Evolutionary conservation across 1,140 invertebrate genomes (phyloP), one percentile per base, ranked within the genome.

Genomic region (Telenomus remus): DNA sequence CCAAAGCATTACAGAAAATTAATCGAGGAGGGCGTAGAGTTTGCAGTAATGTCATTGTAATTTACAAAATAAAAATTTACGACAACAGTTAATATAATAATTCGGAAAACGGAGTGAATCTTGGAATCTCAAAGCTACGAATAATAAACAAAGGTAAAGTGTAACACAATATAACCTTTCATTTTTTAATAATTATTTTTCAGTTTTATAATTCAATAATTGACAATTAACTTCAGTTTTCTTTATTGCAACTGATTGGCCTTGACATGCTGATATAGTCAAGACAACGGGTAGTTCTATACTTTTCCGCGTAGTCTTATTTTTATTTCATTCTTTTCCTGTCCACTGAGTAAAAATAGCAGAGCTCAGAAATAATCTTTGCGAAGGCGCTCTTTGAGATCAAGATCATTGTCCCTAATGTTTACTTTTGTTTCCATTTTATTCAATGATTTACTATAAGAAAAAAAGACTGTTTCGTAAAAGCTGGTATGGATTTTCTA

Each of bases 371-470:
- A 75, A 68, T 69, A 75, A 75, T 43, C 42, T 75, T 66, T 9
- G 48, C 12, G 43, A 47, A 42, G 42, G 3, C 11, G 13, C 12
- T 48, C 37, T 13, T 27, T 12, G 9, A n/a, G 19, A 14, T 69
- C 64, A 68, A 75, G 72, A 64, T 64, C 64, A 75, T 56, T 75
- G 64, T 57, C 64, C 61, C 15, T 43, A 48, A 49, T 68, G 51
- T 68, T 75, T 54, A 49, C 54, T 35, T 34, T 0, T 35, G 12
- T 27, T 27, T 6, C 6, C 2, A 27, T 27, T 1, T 27, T 27
- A 27, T 27, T 6, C 19, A 27, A 27, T n/a, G n/a, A n/a, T n/a
- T n/a, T n/a, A n/a, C n/a, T n/a, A n/a, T n/a, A n/a, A n/a, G n/a
- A n/a, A n/a, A n/a, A n/a, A n/a, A n/a, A n/a, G n/a, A n/a, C n/a